phyloP scores from a whole-genome alignment of 2,113 vertebrate genomes.

The Cephalopholis sonnerati region DNA sequence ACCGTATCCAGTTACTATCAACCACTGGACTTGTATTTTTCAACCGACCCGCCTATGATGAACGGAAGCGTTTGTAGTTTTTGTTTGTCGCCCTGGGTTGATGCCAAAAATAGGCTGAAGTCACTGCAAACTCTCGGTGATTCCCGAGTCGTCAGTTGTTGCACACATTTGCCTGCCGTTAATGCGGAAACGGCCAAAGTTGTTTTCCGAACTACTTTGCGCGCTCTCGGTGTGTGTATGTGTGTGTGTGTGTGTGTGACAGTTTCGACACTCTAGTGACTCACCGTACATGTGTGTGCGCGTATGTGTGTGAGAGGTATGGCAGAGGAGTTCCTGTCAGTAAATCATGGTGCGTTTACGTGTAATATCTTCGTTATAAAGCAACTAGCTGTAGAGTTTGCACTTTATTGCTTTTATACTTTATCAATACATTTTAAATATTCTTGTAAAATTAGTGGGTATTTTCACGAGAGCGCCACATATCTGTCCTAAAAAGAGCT shows the following conservation, averaged over 20 bases:
- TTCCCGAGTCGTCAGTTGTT: not conserved
- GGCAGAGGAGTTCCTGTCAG: slow-evolving; percentile 51
- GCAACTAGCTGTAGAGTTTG: not conserved
- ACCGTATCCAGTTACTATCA: slow-evolving; percentile 28
- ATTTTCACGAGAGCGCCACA: not conserved
- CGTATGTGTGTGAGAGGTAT: not conserved
- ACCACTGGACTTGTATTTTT: slow-evolving; percentile 31
- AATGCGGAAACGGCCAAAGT: slow-evolving; percentile 68
- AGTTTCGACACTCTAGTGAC: slow-evolving; percentile 58
- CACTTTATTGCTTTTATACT: not conserved
- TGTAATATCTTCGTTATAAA: slow-evolving; percentile 4
- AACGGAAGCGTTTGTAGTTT: slow-evolving; percentile 31
- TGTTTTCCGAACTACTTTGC: slow-evolving; percentile 72
- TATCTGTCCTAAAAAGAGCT: not conserved
- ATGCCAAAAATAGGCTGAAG: not conserved
- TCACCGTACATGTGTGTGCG: slow-evolving; percentile 23
- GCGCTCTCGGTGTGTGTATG: slow-evolving; percentile 56
- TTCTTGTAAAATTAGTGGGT: too few species aligned
- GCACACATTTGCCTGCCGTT: slow-evolving; percentile 6
- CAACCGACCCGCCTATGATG: slow-evolving; percentile 50
- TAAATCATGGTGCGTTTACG: not conserved
- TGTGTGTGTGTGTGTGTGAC: slow-evolving; percentile 40
- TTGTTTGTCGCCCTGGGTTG: not conserved
- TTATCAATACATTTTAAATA: not conserved
- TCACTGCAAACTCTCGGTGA: not conserved